phyloP scores from a whole-genome alignment of 2,113 vertebrate genomes.

The Platichthys stellatus region DNA sequence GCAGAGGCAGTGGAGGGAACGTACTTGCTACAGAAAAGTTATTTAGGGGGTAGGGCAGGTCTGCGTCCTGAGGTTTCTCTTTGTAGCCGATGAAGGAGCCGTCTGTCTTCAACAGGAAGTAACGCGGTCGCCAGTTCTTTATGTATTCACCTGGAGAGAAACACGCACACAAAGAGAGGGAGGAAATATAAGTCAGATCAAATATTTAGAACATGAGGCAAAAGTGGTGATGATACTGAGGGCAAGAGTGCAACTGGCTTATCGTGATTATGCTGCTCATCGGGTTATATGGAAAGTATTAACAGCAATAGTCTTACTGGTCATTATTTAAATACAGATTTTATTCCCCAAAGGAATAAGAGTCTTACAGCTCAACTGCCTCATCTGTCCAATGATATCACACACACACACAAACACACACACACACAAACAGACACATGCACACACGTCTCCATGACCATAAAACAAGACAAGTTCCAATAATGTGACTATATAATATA shows the following conservation, averaged over 20 bases:
- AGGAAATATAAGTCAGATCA: not conserved
- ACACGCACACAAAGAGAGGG: constrained; percentile 25
- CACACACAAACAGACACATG: constrained; percentile 7
- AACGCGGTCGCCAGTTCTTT: constrained; percentile 99
- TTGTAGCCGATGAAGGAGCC: constrained; percentile 99
- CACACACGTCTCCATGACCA: too few species aligned
- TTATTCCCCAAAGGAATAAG: constrained; percentile 49
- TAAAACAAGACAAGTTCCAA: too few species aligned
- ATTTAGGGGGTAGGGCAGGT: constrained; percentile 97
- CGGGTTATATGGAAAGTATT: constrained; percentile 34
- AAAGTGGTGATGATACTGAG: not conserved
- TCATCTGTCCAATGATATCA: constrained; percentile 61
- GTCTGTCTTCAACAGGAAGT: constrained; percentile 98
- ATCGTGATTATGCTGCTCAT: constrained; percentile 22
- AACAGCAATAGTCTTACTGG: constrained; percentile 31
- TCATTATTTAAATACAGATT: constrained; percentile 62
- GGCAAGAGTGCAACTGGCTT: not conserved
- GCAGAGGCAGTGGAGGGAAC: constrained; percentile 55
- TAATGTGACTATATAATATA: not conserved
- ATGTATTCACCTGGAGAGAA: constrained; percentile 94
- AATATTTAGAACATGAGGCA: not conserved
- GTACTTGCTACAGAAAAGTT: constrained; percentile 99
- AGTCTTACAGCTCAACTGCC: constrained; percentile 44
- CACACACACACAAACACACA: constrained; percentile 7
- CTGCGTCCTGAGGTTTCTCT: constrained; percentile 98